These are phyloP conservation scores for Fragum sueziense DNA, from an alignment of 2,888 invertebrate species.

Conservation along the genomic window DNA sequence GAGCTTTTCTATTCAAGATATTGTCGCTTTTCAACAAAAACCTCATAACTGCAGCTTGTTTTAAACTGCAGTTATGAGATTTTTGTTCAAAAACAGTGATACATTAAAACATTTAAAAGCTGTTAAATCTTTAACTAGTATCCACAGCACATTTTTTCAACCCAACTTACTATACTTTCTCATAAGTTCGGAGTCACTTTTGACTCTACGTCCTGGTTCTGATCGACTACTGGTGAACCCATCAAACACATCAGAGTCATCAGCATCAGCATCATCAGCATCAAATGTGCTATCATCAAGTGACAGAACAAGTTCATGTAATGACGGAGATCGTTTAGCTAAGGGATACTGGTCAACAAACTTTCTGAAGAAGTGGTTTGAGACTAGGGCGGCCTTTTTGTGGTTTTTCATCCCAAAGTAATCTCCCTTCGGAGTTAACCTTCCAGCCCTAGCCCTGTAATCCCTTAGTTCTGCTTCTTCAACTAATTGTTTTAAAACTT, in stretches of 20 bases:
- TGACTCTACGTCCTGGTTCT: constrained; percentile 29
- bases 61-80: too few species aligned
- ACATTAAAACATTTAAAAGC: too few species aligned
- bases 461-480: constrained; percentile 53
- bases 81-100: too few species aligned
- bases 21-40: too few species aligned
- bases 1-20: too few species aligned
- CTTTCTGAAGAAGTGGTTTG: constrained; percentile 52
- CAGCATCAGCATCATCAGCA: constrained; percentile 46
- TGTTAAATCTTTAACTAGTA: too few species aligned
- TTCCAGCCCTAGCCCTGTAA: constrained; percentile 53
- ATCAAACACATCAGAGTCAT: constrained; percentile 30
- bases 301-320: constrained; percentile 50
- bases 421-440: constrained; percentile 59
- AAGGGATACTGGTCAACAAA: constrained; percentile 42
- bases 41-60: too few species aligned
- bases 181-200: constrained; percentile 53
- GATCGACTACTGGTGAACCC: constrained; percentile 43
- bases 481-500: constrained; percentile 49
- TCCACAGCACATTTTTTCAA: constrained; percentile 1
- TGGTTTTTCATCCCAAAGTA: constrained; percentile 59
- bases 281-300: constrained; percentile 26
- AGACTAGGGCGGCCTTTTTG: constrained; percentile 35
- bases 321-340: constrained; percentile 32
- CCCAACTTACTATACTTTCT: constrained; percentile 19